Percentiles rank a stretch among this genome's conserved stretches.
Evolutionary conservation across 2,888 invertebrate genomes (phyloP).

Genomic region (Caenorhabditis angaria): DNA sequence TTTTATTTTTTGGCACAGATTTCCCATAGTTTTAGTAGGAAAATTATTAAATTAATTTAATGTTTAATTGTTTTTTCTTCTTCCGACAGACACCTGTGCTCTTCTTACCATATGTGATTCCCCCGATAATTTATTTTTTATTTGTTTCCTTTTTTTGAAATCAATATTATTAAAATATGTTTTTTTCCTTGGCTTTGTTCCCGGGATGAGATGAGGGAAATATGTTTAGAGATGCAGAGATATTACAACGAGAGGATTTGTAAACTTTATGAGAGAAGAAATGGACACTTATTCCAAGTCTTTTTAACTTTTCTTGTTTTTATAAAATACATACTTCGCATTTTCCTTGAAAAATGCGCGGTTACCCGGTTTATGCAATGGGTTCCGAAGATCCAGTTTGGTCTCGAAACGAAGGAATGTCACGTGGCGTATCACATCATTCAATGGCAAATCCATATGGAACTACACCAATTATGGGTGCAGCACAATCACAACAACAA

Average conservation of each 20-base stretch:
- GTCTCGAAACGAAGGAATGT: slow-evolving; percentile 45
- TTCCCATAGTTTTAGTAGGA: neutral
- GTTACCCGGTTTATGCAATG: slow-evolving; percentile 56
- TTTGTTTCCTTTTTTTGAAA: neutral
- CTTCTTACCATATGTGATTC: neutral
- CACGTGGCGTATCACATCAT: slow-evolving; percentile 35
- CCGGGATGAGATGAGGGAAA: neutral
- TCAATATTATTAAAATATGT: neutral
- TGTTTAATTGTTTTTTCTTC: too few species aligned
- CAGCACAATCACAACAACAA: slow-evolving; percentile 1
- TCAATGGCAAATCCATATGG: slow-evolving; percentile 22
- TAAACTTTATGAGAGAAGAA: slow-evolving; percentile 2
- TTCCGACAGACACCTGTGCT: neutral
- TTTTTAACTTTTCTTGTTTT: neutral
- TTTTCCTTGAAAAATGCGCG: slow-evolving; percentile 35
- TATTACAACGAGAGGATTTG: neutral
- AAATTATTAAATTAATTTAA: neutral
- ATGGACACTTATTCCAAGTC: neutral
- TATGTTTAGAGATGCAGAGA: neutral
- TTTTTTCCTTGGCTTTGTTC: too few species aligned
- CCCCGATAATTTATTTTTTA: neutral
- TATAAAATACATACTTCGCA: too few species aligned
- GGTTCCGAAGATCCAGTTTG: slow-evolving; percentile 53
- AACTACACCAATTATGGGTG: slow-evolving; percentile 16
- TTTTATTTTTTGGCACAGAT: slow-evolving; percentile 8